Conservation (phyloP, 2,113 vertebrate genomes). For the Pandion haliaetus region DNA sequence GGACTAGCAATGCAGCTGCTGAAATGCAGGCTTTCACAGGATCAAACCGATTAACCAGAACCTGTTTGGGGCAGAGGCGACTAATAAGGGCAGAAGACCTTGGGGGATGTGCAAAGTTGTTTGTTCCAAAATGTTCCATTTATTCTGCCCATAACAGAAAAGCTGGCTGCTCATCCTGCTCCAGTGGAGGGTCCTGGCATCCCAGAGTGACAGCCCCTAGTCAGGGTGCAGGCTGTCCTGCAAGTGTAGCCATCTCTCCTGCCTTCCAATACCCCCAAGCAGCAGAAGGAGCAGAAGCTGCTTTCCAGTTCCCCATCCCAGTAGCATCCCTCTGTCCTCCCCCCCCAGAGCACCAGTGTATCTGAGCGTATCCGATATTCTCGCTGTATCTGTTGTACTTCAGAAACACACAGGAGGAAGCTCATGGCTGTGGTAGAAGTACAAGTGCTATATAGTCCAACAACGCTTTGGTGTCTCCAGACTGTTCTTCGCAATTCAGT, state of each 20-base stretch:
- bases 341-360: background rate
- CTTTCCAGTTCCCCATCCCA: background rate
- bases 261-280: background rate
- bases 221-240: background rate
- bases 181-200: background rate
- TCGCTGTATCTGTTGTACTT: constrained; percentile 4
- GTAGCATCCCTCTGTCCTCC: background rate
- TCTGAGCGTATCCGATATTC: background rate
- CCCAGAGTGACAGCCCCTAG: background rate
- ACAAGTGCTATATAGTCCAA: constrained; percentile 40
- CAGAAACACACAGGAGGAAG: constrained; percentile 39
- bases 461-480: constrained; percentile 5
- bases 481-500: constrained; percentile 40
- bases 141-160: background rate
- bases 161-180: background rate
- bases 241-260: background rate
- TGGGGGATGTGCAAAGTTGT: background rate
- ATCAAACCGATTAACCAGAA: background rate
- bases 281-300: background rate
- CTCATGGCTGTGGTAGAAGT: constrained; percentile 21
- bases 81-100: background rate
- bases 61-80: background rate
- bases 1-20: background rate
- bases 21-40: background rate
- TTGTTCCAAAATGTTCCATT: background rate